Evolutionary conservation across 2,113 vertebrate genomes (phyloP).

Genomic region (Calypte anna): DNA sequence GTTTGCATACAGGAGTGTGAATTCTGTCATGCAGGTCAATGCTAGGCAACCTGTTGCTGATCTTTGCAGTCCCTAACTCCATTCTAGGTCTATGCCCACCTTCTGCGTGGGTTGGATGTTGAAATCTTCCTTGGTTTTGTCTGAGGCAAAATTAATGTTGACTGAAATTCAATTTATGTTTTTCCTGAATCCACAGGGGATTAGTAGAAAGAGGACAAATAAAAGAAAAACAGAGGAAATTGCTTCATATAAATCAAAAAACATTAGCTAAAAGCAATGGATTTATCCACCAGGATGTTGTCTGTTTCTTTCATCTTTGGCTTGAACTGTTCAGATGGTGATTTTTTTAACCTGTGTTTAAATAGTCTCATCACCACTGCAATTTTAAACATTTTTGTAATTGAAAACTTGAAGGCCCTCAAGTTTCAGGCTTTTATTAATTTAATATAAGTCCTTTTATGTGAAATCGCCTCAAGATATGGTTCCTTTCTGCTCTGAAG

Average conservation of each 20-base stretch:
- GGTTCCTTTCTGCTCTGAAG: neutral
- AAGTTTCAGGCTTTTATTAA: neutral
- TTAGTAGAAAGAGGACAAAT: neutral
- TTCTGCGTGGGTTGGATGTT: neutral
- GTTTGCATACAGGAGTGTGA: neutral
- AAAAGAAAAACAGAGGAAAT: neutral
- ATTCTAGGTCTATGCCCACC: neutral
- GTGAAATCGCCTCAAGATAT: neutral
- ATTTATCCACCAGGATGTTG: neutral
- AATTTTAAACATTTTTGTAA: neutral
- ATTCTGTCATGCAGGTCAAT: neutral
- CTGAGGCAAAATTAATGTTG: neutral
- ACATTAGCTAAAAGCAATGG: neutral
- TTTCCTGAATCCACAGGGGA: neutral
- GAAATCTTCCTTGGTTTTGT: neutral
- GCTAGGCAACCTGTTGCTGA: neutral
- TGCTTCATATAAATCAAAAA: neutral
- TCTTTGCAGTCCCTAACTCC: neutral
- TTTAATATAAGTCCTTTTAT: constrained; percentile 1
- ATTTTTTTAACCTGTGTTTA: constrained; percentile 20
- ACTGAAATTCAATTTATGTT: neutral
- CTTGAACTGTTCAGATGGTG: neutral
- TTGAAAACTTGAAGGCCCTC: neutral
- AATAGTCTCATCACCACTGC: neutral
- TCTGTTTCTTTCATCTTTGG: neutral